Evolutionary conservation across 2,113 vertebrate species (phyloP).

Genomic region (Microcebus lehilahytsara): DNA sequence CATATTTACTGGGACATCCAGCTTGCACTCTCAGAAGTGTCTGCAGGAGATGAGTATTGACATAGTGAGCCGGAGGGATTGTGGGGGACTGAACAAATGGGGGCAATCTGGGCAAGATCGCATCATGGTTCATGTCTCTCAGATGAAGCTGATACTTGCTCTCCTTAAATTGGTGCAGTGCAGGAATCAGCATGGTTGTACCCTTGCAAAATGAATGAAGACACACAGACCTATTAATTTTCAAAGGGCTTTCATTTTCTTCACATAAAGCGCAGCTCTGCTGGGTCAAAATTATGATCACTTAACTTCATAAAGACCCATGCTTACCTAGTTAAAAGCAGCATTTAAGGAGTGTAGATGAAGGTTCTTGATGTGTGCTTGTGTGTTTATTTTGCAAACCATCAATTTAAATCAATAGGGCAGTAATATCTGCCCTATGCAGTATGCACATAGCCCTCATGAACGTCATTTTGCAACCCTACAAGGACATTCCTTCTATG

Average conservation of each 20-base stretch:
- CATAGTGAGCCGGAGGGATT: rapidly evolving
- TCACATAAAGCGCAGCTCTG: conserved; percentile 17
- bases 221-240: conserved; percentile 31
- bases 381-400: neutral
- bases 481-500: neutral
- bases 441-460: neutral
- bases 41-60: neutral
- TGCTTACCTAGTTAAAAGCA: conserved; percentile 41
- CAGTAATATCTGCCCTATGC: neutral
- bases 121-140: neutral
- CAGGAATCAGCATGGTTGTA: conserved; percentile 33
- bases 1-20: neutral
- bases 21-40: neutral
- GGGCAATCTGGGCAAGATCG: neutral
- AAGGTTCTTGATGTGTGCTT: neutral
- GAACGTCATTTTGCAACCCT: too few relatives aligned
- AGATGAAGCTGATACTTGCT: neutral
- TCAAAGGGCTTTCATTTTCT: conserved; percentile 71
- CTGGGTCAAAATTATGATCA: conserved; percentile 44
- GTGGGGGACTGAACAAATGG: neutral
- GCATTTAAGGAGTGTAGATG: conserved; percentile 23
- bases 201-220: conserved; percentile 61
- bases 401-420: conserved; percentile 12
- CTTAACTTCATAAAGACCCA: neutral
- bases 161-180: neutral